Base-by-base conservation (phyloP, 2,113 vertebrate species). In the Ellobius talpinus region DNA sequence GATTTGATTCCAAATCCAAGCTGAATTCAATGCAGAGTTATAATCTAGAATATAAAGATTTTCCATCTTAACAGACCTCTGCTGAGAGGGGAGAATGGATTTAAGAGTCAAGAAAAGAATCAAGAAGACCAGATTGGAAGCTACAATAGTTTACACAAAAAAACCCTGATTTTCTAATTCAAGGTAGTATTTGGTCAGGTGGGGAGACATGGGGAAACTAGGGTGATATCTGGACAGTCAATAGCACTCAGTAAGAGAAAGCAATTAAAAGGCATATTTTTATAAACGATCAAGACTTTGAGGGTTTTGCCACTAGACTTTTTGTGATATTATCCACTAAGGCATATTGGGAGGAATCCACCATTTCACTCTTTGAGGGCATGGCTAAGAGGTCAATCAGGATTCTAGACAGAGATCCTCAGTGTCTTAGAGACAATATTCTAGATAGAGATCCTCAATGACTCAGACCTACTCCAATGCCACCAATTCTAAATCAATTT, bases 1-100 rank as follows among this genome's bases (percentile, higher is more conserved):
- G 36, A 50, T 91, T 89, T 90, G 68, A 82, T 91, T 96, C 70
- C 47, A 88, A 90, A 61, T 76, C 50, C 87, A 91, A 74, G 63
- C n/a, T 23, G 36, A 92, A 90, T 96, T 87, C 36, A 21, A 33
- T 45, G 23, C 4, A 65, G 78, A 89, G 52, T 79, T 93, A 73
- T 72, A 81, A 91, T 68, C 13, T 88, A 50, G 50, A 68, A 52
- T 23, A 79, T n/a, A 87, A 12, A 42, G 52, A 52, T 85, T 63
- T 96, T 90, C 50, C 36, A 68, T 81, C 87, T 88, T 77, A 63
- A 92, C 10, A 91, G 42, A 24, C 61, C 36, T 72, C 42, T 88
- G 42, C 73, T 72, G 58, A 79, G 70, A 45, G 47, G 81, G 47
- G 73, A 82, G 58, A 96, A 81, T 58, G 76, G 66, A 90, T 86